Base-by-base conservation (phyloP, 2,797 vertebrate genomes). In the Hybognathus amarus region DNA sequence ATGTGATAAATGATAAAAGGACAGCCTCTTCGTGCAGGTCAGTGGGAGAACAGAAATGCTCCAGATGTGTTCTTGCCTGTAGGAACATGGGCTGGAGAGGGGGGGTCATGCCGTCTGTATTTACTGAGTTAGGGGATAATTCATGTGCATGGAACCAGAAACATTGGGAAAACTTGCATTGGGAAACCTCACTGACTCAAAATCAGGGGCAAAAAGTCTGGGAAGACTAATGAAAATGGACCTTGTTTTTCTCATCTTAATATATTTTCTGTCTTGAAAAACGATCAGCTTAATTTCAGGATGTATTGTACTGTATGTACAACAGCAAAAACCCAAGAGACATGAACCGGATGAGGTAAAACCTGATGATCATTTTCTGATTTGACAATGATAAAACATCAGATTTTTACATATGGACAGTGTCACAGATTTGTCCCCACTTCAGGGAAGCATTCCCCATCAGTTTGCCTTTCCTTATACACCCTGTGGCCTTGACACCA, bases 11-110 rank as follows among this genome's bases (percentile, higher is more conserved):
- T 67, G 70, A 52, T 66, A 82, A 66, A 67, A 76, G 71, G 45
- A 66, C 30, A 67, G 61, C 4, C 80, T 76, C 71, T 82, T 54
- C n/a, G 30, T 76, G 73, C n/a, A 66, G 59, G 47, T 76, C 80
- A 82, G 11, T 20, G 24, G 27, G 20, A 66, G 61, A 82, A 50
- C 61, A 67, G 33, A 67, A 76, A 76, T 40, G 33, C 70, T 76
- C 71, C 80, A 76, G 80, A 82, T 82, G 80, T 75, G 69, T 61
- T 82, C 45, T 64, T 42, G 80, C 71, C 80, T 67, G 59, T 75
- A 76, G 79, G 68, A 82, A 66, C 8, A 75, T 67, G 22, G 45
- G 61, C n/a, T 74, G 17, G 61, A 78, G 77, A 50, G 40, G 77
- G 76, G 59, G 59, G 59, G 38, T 64, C 76, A 47, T 77, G 36